Conservation (phyloP, 2,888 invertebrate genomes). For the Noctua fimbriata region DNA sequence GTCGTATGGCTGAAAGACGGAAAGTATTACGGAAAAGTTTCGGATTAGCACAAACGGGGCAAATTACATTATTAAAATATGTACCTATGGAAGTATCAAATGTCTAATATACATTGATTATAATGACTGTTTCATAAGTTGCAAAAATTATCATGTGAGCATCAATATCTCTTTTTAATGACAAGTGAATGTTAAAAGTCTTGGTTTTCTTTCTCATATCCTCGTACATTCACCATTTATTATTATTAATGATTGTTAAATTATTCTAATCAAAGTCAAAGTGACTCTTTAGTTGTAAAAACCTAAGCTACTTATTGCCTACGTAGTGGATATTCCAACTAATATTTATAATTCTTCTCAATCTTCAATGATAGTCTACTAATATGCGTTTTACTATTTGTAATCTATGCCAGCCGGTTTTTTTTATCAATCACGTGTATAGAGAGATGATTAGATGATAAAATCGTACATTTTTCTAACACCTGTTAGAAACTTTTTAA, state of each 20-base stretch:
- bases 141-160: too few species aligned
- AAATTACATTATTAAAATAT: too few species aligned
- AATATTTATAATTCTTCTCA: background rate
- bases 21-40: background rate
- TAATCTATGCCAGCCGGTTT: constrained; percentile 3
- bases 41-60: background rate
- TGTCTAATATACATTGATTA: background rate
- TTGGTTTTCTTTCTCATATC: background rate
- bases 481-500: background rate
- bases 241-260: constrained; percentile 16
- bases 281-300: constrained; percentile 17
- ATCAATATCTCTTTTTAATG: too few species aligned
- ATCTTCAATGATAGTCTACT: constrained; percentile 19
- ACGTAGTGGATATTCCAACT: background rate
- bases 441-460: background rate
- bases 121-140: too few species aligned
- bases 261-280: constrained; percentile 15
- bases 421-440: background rate
- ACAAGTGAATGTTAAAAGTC: too few species aligned
- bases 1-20: background rate
- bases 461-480: background rate
- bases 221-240: background rate
- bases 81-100: background rate
- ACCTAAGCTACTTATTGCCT: background rate
- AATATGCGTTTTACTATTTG: constrained; percentile 33